Evolutionary conservation across 2,797 vertebrate species (phyloP), one percentile per base, ranked within the genome.

Genomic region (Gymnoscopelus braueri): DNA sequence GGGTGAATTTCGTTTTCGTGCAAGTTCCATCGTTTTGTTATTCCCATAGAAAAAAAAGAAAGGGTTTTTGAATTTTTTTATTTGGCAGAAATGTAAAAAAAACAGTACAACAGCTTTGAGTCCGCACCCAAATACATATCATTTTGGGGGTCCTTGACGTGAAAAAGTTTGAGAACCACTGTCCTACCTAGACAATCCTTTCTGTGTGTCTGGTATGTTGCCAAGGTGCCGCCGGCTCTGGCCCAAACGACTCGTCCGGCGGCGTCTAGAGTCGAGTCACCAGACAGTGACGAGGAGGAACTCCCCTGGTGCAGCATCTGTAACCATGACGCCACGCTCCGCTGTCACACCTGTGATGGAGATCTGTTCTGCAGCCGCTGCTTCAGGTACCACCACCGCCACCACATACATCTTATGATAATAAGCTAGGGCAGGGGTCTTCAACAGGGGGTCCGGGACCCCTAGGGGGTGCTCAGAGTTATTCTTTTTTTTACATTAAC

Each of bases 231-330:
- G 12, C 61, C 47, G 48, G 66, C 58, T 53, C 66, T 60, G 9
- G 52, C 65, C 77, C 48, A 90, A 78, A 87, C 72, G 63, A 69
- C 67, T 49, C 13, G 79, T 8, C 44, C 82, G 0, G 72, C 71
- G 13, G 72, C 85, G 5, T 56, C 74, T 84, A 49, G 62, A 75
- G 24, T 67, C 81, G 53, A 83, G 68, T 66, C 78, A n/a, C 86
- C 91, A 19, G 91, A 94, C 76, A 94, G 93, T 3, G 95, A 96
- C 14, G 95, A 95, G 0, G 96, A 98, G 2, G 96, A 98, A 84
- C 93, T 99, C 74, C 97, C 97, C 9, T 99, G 98, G 98, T 99
- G 98, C 87, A 98, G 96, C 85, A 98, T 99, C 91, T 99, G 98
- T 86, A 97, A 97, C 0, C 92, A 94, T 49, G 95, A 99, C 2